phyloP scores from a whole-genome alignment of 2,113 vertebrate species.

The Burhinus bistriatus region DNA sequence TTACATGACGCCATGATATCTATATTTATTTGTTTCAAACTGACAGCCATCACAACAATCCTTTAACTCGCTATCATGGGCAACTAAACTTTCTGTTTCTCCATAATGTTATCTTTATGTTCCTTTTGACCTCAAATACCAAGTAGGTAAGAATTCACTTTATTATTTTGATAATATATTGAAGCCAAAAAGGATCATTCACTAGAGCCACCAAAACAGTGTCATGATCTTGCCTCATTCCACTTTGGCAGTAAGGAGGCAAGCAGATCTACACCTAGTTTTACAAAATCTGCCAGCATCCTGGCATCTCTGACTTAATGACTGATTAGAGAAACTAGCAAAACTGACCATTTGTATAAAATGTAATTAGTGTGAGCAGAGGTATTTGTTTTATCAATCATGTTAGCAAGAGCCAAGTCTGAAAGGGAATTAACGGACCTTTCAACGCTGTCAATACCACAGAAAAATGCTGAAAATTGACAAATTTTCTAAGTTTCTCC shows the following conservation, averaged over 20 bases:
- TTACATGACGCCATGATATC: neutral
- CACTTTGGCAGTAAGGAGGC: neutral
- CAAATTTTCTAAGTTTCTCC: neutral
- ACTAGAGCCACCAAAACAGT: neutral
- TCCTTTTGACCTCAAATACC: neutral
- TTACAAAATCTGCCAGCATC: neutral
- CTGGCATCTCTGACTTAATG: neutral
- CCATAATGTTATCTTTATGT: neutral
- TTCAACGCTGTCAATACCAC: neutral
- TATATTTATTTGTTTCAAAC: neutral
- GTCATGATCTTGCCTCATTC: neutral
- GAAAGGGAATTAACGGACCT: neutral
- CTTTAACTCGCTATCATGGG: neutral
- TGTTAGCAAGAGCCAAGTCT: neutral
- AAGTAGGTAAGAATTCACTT: neutral
- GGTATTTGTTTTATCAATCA: neutral
- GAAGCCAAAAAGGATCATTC: neutral
- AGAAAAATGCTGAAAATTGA: neutral
- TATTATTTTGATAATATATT: neutral
- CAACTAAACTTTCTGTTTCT: neutral
- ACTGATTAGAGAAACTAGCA: constrained; percentile 3
- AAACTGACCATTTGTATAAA: constrained; percentile 18
- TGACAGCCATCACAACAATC: neutral
- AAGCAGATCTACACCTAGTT: neutral
- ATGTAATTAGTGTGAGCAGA: neutral